These are phyloP conservation scores for Himalopsyche japonica DNA, from an alignment of 2,888 invertebrate genomes.

Conservation along the genomic window DNA sequence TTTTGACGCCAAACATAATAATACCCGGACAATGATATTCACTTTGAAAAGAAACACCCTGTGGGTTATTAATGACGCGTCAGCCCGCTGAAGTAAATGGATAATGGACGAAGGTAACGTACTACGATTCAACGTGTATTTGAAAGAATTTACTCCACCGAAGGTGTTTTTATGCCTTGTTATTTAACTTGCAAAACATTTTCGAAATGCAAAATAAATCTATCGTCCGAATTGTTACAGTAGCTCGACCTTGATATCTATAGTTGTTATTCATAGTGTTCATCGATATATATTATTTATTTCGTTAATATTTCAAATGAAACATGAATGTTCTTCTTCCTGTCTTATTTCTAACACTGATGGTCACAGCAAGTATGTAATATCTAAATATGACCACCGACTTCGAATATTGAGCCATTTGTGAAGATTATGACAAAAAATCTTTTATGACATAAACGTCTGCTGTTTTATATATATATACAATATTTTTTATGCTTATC, in stretches of 20 bases:
- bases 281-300: too few relatives aligned
- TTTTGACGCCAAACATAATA: neutral
- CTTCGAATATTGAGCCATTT: too few relatives aligned
- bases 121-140: neutral
- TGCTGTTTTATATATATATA: too few relatives aligned
- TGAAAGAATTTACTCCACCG: neutral
- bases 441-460: too few relatives aligned
- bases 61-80: constrained; percentile 22
- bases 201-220: neutral
- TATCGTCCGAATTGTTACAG: neutral
- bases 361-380: too few relatives aligned
- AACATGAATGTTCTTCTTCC: too few relatives aligned
- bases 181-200: neutral
- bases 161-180: neutral
- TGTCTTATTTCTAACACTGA: too few relatives aligned
- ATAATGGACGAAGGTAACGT: neutral
- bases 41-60: constrained; percentile 8
- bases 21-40: constrained; percentile 14
- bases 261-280: too few relatives aligned
- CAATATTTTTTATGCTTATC: too few relatives aligned
- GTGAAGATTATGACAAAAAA: too few relatives aligned
- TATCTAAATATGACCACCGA: too few relatives aligned
- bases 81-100: constrained; percentile 3
- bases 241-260: neutral
- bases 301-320: too few relatives aligned